A percentile compares a stretch with the other conserved stretches of the same genome.
phyloP scores from a whole-genome alignment of 2,113 vertebrate species.

The Gasterosteus nipponicus region DNA sequence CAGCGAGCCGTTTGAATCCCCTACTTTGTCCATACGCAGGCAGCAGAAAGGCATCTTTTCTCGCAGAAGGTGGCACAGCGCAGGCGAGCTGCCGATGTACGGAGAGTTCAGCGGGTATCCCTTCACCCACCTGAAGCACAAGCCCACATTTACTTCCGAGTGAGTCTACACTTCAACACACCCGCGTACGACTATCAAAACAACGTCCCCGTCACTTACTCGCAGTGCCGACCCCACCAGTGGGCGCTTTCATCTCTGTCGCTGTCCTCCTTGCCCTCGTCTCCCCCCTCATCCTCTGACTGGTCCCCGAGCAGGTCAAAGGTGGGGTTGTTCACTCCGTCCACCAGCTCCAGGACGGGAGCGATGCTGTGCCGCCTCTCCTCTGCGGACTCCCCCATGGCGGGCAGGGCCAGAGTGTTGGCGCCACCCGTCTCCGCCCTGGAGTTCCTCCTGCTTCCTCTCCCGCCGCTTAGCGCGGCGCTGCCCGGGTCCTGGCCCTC shows the following conservation, averaged over 20 bases:
- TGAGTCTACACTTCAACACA: not conserved
- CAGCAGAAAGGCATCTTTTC: conserved; percentile 87
- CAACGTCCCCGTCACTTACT: conserved; percentile 63
- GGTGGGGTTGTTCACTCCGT: conserved; percentile 77
- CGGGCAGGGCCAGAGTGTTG: conserved; percentile 81
- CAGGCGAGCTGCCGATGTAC: conserved; percentile 87
- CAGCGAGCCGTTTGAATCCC: not conserved
- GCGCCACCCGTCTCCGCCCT: conserved; percentile 68
- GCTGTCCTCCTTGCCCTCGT: conserved; percentile 82
- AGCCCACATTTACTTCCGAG: conserved; percentile 26
- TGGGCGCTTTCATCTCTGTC: conserved; percentile 75
- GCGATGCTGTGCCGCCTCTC: conserved; percentile 85
- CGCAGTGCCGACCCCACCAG: conserved; percentile 82
- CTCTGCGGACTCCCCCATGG: conserved; percentile 64
- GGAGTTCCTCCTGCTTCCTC: conserved; percentile 70
- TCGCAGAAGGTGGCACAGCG: conserved; percentile 85
- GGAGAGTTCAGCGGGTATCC: conserved; percentile 86
- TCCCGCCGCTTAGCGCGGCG: conserved; percentile 50
- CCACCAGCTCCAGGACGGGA: conserved; percentile 84
- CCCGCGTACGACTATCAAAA: not conserved
- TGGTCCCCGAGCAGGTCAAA: conserved; percentile 87
- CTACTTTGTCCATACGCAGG: conserved; percentile 85
- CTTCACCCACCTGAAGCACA: conserved; percentile 83
- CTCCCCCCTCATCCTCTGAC: conserved; percentile 84
- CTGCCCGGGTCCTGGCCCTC: conserved; percentile 70